Evolutionary conservation across 2,797 vertebrate genomes (phyloP), one percentile per base, ranked within the genome.

Genomic region (Mycteria americana): DNA sequence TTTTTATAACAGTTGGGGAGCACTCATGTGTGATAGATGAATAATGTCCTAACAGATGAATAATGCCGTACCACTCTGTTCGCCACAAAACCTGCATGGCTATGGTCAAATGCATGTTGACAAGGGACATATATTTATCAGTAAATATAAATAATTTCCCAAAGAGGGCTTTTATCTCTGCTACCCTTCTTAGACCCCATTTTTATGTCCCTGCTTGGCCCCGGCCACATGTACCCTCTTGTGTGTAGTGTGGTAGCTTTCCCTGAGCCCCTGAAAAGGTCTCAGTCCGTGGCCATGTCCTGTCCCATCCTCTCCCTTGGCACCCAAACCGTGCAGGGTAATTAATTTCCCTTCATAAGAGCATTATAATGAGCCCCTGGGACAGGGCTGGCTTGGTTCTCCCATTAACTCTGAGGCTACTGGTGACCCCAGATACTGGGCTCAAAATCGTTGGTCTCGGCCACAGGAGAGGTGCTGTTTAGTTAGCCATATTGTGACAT

Each of bases 401-500:
- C 28, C 19, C 25, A 23, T 60, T 75, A 87, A 22, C 4, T 10
- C 25, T 33, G 21, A 33, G 21, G 8, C 30, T 64, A 25, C 53
- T 28, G 37, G 41, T 57, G 65, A 64, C 10, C 45, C 13, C 56
- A 39, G 48, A 53, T 39, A 39, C 35, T n/a, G 57, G 27, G 7
- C 35, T 83, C 31, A 67, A 46, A 88, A 43, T 14, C 15, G 3
- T 2, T 8, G 24, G 9, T 53, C 28, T 75, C 30, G 64, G 8
- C 13, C 23, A 50, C 31, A 37, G 16, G 30, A 75, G 37, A 46
- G 21, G 21, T 37, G 24, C 6, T 64, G 11, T 48, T 25, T 33
- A 23, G 31, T 86, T 48, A 70, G 39, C 5, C 15, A 21, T 45
- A 23, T 53, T 39, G 50, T 0, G 0, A 17, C 4, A 15, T 17